Evolutionary conservation across 2,113 vertebrate genomes (phyloP), one percentile per base, ranked within the genome.

Genomic region (Neomonachus schauinslandi): DNA sequence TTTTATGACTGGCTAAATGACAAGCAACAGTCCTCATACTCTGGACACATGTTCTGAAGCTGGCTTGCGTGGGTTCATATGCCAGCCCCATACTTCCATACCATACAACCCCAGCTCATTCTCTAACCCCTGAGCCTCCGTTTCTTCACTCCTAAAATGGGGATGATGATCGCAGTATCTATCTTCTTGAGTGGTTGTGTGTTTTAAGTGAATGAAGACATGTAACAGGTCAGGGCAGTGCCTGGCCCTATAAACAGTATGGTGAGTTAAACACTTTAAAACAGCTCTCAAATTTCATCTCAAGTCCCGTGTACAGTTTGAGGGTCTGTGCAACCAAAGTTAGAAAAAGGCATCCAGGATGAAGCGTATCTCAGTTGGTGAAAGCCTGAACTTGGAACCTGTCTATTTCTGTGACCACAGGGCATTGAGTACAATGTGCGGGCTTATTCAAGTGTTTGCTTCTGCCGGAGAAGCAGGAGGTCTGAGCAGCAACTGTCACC

Each of bases 361-460:
- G 53, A 94, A 84, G 36, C 67, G 24, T 33, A 42, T 85, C 51
- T 80, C 80, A 94, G 22, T 74, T 84, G 31, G 79, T 95, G 67
- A 74, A 91, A 93, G 26, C 13, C 46, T 86, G 33, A 94, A 42
- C 28, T 31, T 67, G 49, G 6, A 71, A 42, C n/a, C 46, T 15
- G 51, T 91, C 53, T 89, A 26, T 91, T 94, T 98, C 91, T 97
- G n/a, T 84, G 61, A 46, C 61, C 82, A 33, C 4, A 55, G 57
- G 33, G 31, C 67, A 36, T 51, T 49, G 53, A 57, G 16, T 49
- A 4, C 18, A 80, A 55, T 19, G 26, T 94, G 72, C 33, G 77
- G 76, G 42, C 95, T 92, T 80, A 49, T 96, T 96, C 95, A 91
- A 90, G 69, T 95, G 71, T 97, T 97, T 95, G 90, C 77, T 95